Base-by-base conservation (phyloP, 1,140 invertebrate species). In the Plectrocnemia conspersa region DNA sequence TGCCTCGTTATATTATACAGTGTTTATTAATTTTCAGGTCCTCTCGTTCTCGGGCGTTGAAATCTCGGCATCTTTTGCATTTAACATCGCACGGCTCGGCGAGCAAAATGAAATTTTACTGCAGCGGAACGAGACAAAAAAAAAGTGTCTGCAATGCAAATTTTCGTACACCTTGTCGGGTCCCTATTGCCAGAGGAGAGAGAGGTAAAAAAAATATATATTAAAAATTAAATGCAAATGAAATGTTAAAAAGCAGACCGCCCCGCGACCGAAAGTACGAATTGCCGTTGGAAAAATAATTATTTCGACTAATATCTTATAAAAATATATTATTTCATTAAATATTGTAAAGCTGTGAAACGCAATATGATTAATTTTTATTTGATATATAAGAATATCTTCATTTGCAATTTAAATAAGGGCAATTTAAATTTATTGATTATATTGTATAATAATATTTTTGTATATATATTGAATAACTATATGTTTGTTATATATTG, bases 171-270 rank as follows among this genome's bases (percentile, higher is more conserved):
- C 36, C 36, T 10, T 11, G 36, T 40, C 7, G 7, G 27, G 7
- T 29, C 36, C 18, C 7, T 22, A 24, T 19, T 53, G 15, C 25
- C 44, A 35, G 23, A 40, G 9, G 15, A 48, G 42, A 24, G 45
- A 16, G 32, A 11, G 18, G 27, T 22, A 47, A 23, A 56, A 32
- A 15, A 42, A 42, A 52, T 42, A 50, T 15, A 40, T 49, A 29
- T 40, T 41, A 56, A 42, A 54, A 57, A 52, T 48, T 52, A 57
- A 52, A 57, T 57, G 55, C 55, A 57, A 57, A 57, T 57, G 47
- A 45, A 41, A 52, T 52, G 45, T 52, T 40, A 57, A n/a, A 57
- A 50, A 49, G 35, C 22, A 29, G 18, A 22, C 21, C n/a, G 2
- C 22, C 18, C 21, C 2, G 42, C 21, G 4, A 45, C 21, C 19